These are phyloP conservation scores for Astyanax mexicanus DNA, from an alignment of 2,797 vertebrate genomes.

Conservation along the genomic window DNA sequence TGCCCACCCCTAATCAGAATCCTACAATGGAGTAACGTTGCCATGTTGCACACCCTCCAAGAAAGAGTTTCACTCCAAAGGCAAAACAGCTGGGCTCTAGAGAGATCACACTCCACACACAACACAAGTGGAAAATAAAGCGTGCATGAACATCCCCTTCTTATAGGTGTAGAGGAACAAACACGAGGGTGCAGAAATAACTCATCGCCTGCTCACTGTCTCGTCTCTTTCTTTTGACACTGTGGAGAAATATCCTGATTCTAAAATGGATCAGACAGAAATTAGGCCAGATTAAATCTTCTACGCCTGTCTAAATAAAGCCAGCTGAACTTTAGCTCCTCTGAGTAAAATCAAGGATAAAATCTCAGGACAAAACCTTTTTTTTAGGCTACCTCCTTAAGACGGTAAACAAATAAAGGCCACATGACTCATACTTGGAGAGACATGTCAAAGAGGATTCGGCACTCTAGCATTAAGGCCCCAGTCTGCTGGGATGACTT, in stretches of 20 bases:
- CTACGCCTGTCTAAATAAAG: constrained; percentile 39
- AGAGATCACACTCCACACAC: background rate
- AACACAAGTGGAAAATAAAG: constrained; percentile 2
- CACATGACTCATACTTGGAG: background rate
- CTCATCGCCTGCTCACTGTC: background rate
- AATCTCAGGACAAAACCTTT: no score
- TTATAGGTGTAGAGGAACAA: background rate
- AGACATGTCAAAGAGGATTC: constrained; percentile 2
- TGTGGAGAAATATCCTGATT: constrained; percentile 31
- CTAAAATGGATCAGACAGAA: constrained; percentile 44
- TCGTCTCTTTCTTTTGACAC: background rate
- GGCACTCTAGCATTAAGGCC: background rate
- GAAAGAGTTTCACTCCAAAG: constrained; percentile 10
- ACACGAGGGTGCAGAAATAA: constrained; percentile 23
- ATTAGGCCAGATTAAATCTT: constrained; percentile 43
- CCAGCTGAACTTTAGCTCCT: background rate
- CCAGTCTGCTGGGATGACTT: background rate
- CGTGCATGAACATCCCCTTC: background rate
- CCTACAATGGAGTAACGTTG: constrained; percentile 5
- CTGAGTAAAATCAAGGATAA: constrained; percentile 14
- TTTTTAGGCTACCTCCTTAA: background rate
- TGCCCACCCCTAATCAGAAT: no score
- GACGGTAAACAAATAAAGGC: constrained; percentile 6
- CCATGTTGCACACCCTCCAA: constrained; percentile 6
- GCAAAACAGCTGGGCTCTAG: constrained; percentile 1